Conservation (phyloP, 2,113 vertebrate genomes). For the Paralichthys olivaceus region DNA sequence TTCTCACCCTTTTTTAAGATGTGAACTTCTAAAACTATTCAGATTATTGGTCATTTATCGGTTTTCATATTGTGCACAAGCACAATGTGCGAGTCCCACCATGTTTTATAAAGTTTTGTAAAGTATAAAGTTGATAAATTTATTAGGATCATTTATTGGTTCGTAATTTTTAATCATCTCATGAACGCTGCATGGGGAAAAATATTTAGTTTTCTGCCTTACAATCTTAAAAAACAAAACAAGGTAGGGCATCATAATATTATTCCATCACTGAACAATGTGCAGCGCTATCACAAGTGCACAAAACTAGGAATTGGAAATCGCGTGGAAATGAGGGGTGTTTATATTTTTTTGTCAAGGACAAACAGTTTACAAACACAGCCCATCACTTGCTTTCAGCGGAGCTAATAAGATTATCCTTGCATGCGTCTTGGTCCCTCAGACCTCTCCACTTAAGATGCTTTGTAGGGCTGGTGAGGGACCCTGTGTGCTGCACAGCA, state of each 20-base stretch:
- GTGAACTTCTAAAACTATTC: slow-evolving; percentile 34
- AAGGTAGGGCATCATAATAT: background rate
- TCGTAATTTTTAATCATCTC: too few relatives aligned
- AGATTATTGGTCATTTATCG: too few relatives aligned
- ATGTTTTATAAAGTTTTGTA: background rate
- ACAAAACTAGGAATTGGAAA: background rate
- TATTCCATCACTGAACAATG: background rate
- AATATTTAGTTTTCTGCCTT: background rate
- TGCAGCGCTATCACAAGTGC: background rate
- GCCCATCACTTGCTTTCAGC: slow-evolving; percentile 71
- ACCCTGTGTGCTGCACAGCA: slow-evolving; percentile 62
- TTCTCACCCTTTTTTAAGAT: slow-evolving; percentile 41
- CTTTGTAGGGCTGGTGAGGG: slow-evolving; percentile 76
- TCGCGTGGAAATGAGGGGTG: slow-evolving; percentile 30
- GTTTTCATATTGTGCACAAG: slow-evolving; percentile 14
- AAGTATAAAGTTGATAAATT: background rate
- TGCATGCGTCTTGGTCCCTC: slow-evolving; percentile 70
- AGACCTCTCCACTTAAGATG: slow-evolving; percentile 82
- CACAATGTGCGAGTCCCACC: background rate
- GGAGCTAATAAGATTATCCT: slow-evolving; percentile 83
- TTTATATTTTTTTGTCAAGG: slow-evolving; percentile 72
- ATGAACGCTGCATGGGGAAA: background rate
- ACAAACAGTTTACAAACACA: slow-evolving; percentile 71
- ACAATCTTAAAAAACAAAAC: background rate
- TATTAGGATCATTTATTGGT: too few relatives aligned